A percentile compares a stretch with the other conserved stretches of the same genome.
Evolutionary conservation across 2,888 invertebrate genomes (phyloP).

Genomic region (Argyresthia goedartella): DNA sequence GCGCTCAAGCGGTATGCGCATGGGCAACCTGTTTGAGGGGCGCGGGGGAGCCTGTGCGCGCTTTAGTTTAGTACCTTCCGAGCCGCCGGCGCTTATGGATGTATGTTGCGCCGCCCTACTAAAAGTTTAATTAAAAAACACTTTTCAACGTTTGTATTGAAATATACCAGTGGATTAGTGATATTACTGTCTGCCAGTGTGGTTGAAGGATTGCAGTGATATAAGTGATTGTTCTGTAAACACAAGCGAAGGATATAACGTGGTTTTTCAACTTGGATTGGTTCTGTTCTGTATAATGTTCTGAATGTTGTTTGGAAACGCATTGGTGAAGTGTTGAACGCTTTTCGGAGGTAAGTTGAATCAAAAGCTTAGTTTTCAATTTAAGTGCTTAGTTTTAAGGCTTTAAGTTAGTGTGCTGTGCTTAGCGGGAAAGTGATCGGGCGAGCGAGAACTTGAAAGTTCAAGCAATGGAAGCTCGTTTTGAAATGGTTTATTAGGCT

Average conservation of each 20-base stretch:
- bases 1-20: constrained; percentile 55
- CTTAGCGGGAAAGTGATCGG: constrained; percentile 5
- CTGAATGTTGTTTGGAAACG: constrained; percentile 27
- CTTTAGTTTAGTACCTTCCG: constrained; percentile 27
- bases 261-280: background rate
- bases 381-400: constrained; percentile 8
- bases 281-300: constrained; percentile 2
- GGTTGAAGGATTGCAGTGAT: constrained; percentile 57
- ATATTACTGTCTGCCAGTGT: constrained; percentile 15
- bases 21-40: constrained; percentile 54
- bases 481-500: constrained; percentile 3
- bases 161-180: constrained; percentile 1
- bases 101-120: constrained; percentile 26
- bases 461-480: constrained; percentile 1
- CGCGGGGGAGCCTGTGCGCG: constrained; percentile 15
- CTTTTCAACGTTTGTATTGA: constrained; percentile 14
- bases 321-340: constrained; percentile 40
- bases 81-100: constrained; percentile 35
- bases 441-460: constrained; percentile 4
- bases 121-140: constrained; percentile 21
- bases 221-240: constrained; percentile 19
- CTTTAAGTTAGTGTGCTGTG: background rate
- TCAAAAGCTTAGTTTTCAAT: background rate
- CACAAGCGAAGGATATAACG: background rate
- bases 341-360: constrained; percentile 55